Evolutionary conservation across 1,140 invertebrate genomes (phyloP).

Genomic region (Pogonomyrmex barbatus): DNA sequence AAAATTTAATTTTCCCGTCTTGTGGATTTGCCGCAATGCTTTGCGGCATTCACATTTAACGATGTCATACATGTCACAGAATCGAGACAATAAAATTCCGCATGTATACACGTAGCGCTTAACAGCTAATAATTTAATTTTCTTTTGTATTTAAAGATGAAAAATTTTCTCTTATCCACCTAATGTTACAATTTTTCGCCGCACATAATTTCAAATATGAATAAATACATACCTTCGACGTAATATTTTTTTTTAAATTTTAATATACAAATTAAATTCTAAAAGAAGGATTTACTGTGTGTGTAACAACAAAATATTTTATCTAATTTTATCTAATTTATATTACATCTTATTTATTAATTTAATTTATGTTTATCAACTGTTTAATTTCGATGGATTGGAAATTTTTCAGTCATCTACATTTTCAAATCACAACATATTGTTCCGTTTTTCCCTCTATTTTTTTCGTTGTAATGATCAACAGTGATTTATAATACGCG

Average conservation of each 20-base stretch:
- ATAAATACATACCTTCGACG: neutral
- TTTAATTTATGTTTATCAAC: neutral
- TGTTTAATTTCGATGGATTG: neutral
- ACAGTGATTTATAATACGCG: constrained; percentile 60
- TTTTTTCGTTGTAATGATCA: constrained; percentile 64
- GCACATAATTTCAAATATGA: neutral
- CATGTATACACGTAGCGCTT: constrained; percentile 12
- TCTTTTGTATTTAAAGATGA: neutral
- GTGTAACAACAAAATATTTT: neutral
- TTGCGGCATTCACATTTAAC: constrained; percentile 44
- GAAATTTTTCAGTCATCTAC: neutral
- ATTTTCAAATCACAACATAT: constrained; percentile 11
- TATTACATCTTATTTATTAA: neutral
- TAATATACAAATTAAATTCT: neutral
- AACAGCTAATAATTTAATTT: constrained; percentile 52
- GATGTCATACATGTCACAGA: constrained; percentile 38
- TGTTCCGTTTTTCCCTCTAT: neutral
- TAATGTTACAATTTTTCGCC: constrained; percentile 4
- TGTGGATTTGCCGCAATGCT: constrained; percentile 14
- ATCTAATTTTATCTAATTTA: neutral
- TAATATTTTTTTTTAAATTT: neutral
- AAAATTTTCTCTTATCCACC: constrained; percentile 16
- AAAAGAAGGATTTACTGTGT: neutral
- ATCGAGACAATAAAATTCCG: constrained; percentile 53
- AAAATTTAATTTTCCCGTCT: constrained; percentile 57